Base-by-base conservation (phyloP, 2,888 invertebrate species). In the Phyto melanocephala region DNA sequence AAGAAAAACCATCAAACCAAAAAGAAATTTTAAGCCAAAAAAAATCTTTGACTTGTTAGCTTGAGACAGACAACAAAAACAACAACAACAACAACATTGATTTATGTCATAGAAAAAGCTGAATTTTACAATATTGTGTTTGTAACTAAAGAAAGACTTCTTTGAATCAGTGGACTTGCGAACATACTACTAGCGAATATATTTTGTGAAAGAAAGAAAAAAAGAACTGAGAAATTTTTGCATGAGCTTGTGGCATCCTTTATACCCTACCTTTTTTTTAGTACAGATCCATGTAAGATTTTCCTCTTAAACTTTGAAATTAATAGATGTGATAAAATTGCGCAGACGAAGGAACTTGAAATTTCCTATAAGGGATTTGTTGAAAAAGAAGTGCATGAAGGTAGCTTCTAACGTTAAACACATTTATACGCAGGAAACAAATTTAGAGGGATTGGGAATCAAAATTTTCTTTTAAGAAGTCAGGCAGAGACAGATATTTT, bases 121-220 rank as follows among this genome's bases (percentile, higher is more conserved):
- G 86, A 87, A 89, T 89, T 89, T 89, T 88, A 89, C 89, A 89
- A 89, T 87, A 88, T n/a, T n/a, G n/a, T n/a, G 86, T 87, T 87
- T 85, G 86, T 28, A 67, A 75, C 86, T 86, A 86, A 85, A 85
- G 81, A 82, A 81, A 84, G 67, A 63, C 10, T 35, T 45, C 15
- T 42, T 80, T 78, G 72, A 81, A 80, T 74, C 68, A 72, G n/a
- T 45, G 77, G 37, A 52, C 78, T 72, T 68, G 40, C 74, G 17
- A 50, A 70, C 56, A 47, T 11, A 63, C 47, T 63, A 42, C 20
- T 22, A 1, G 28, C 40, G 28, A 8, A 63, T 6, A n/a, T n/a
- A n/a, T 42, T 70, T n/a, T n/a, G n/a, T n/a, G n/a, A 24, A 42
- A 40, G 4, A 11, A 40, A 40, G n/a, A n/a, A 13, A 40, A 40